phyloP scores from a whole-genome alignment of 2,888 invertebrate species.

The Colletes collaris region DNA sequence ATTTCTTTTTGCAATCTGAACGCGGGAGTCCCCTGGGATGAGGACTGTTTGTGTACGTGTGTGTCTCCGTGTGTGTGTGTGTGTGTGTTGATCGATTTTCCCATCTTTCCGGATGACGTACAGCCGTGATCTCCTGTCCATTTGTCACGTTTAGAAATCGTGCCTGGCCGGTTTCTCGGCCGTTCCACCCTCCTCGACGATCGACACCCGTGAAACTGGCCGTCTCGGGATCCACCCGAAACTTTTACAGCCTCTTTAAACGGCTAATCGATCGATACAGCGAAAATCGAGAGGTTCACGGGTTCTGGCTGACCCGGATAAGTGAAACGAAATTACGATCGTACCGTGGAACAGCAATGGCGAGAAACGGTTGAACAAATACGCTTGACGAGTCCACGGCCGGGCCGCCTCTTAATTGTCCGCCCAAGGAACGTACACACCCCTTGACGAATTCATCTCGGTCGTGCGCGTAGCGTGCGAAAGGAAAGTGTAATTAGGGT shows the following conservation, averaged over 20 bases:
- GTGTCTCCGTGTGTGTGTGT: too few species aligned
- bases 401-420: background rate
- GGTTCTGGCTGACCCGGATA: too few species aligned
- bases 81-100: constrained; percentile 56
- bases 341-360: too few species aligned
- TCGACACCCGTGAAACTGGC: background rate
- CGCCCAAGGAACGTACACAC: constrained; percentile 27
- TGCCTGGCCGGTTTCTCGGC: background rate
- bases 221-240: background rate
- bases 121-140: constrained; percentile 45
- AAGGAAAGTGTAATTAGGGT: constrained; percentile 55
- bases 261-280: too few species aligned
- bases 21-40: constrained; percentile 7
- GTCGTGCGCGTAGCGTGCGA: constrained; percentile 41
- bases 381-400: background rate
- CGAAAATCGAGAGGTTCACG: too few species aligned
- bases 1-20: constrained; percentile 62
- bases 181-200: background rate
- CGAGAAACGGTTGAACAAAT: background rate
- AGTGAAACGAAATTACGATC: too few species aligned
- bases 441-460: constrained; percentile 44
- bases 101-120: constrained; percentile 59
- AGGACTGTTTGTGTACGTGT: too few species aligned
- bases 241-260: constrained; percentile 6
- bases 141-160: constrained; percentile 55